Conservation (phyloP, 1,140 invertebrate species). For the Ridgeia piscesae region DNA sequence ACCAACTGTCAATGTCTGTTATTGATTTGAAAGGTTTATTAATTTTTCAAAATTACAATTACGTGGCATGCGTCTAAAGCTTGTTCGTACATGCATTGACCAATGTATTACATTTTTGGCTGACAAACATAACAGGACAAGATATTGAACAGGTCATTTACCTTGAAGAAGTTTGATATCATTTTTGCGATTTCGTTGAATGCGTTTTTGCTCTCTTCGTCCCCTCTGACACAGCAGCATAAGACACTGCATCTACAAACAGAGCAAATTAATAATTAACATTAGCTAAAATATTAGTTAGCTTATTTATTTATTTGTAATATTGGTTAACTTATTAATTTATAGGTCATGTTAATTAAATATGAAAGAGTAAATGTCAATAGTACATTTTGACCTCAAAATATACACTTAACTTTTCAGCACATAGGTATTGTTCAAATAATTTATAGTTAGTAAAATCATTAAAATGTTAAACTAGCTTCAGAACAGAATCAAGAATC, state of each 20-base stretch:
- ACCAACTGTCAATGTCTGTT: too few species aligned
- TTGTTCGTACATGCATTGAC: background rate
- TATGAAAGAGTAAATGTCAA: too few species aligned
- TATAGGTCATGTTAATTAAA: too few species aligned
- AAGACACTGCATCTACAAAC: slow-evolving; percentile 62
- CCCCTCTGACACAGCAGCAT: slow-evolving; percentile 72
- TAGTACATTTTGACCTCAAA: background rate
- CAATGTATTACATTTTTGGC: background rate
- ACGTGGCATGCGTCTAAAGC: too few species aligned
- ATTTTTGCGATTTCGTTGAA: slow-evolving; percentile 77
- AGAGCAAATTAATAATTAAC: too few species aligned
- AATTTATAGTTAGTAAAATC: background rate
- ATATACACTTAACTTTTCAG: background rate
- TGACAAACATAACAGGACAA: background rate
- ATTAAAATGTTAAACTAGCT: background rate
- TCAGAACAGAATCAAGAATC: background rate
- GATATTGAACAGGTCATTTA: slow-evolving; percentile 26
- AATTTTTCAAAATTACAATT: background rate
- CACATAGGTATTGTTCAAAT: background rate
- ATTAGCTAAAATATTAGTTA: too few species aligned
- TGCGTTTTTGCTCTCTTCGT: slow-evolving; percentile 78
- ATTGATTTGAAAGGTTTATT: too few species aligned
- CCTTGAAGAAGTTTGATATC: slow-evolving; percentile 47
- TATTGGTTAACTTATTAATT: too few species aligned
- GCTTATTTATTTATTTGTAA: too few species aligned